phyloP scores from a whole-genome alignment of 2,888 invertebrate genomes.

The Mechanitis mazaeus region DNA sequence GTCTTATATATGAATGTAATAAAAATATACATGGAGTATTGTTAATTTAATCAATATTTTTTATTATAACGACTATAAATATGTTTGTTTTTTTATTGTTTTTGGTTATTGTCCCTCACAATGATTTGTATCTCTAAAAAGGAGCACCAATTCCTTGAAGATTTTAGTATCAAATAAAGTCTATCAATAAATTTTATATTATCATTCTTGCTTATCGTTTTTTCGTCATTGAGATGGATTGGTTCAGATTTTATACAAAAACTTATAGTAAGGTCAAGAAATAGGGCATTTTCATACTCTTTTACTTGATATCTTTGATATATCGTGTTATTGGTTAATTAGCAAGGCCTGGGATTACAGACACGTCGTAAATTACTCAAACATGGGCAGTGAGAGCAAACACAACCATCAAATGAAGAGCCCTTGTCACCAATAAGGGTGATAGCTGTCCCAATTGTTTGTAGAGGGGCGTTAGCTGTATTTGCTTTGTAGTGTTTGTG shows the following conservation, averaged over 20 bases:
- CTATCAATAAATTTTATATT: slow-evolving; percentile 38
- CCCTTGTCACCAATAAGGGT: slow-evolving; percentile 69
- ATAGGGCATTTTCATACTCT: no score
- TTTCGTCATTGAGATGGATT: slow-evolving; percentile 21
- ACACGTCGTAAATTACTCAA: slow-evolving; percentile 73
- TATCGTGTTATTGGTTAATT: slow-evolving; percentile 44
- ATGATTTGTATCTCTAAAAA: slow-evolving; percentile 23
- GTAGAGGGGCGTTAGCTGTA: slow-evolving; percentile 51
- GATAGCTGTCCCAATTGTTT: slow-evolving; percentile 62
- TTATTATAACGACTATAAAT: no score
- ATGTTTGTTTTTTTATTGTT: not conserved
- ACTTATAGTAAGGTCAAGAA: not conserved
- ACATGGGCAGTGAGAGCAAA: slow-evolving; percentile 71
- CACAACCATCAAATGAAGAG: slow-evolving; percentile 53
- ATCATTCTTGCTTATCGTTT: slow-evolving; percentile 32
- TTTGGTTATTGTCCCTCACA: slow-evolving; percentile 5
- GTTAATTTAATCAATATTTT: no score
- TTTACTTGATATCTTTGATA: no score
- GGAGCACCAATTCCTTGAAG: slow-evolving; percentile 28
- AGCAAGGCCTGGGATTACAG: slow-evolving; percentile 53
- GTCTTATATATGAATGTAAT: no score
- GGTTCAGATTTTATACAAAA: slow-evolving; percentile 7
- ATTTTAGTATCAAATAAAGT: slow-evolving; percentile 37
- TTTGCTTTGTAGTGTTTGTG: slow-evolving; percentile 44
- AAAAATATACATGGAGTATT: no score